Evolutionary conservation across 2,888 invertebrate species (phyloP).

Genomic region (Drosophila emarginata): DNA sequence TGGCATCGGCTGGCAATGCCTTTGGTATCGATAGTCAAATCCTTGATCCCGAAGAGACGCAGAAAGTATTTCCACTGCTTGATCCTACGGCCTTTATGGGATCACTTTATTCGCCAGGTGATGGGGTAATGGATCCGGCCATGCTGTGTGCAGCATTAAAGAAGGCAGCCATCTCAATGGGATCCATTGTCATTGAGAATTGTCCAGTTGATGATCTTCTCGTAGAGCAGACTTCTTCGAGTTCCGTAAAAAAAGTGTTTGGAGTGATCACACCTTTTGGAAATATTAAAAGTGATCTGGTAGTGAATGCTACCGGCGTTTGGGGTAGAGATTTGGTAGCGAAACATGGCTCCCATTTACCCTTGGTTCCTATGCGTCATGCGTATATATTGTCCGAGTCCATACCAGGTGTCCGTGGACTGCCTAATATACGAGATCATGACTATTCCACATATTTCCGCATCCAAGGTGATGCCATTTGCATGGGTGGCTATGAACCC

Average conservation of each 20-base stretch:
- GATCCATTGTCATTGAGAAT: constrained; percentile 89
- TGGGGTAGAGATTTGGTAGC: constrained; percentile 89
- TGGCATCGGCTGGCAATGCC: constrained; percentile 90
- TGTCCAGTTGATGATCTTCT: constrained; percentile 89
- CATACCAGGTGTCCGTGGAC: constrained; percentile 88
- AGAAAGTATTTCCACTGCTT: constrained; percentile 89
- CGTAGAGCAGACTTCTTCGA: constrained; percentile 84
- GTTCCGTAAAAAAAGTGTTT: constrained; percentile 84
- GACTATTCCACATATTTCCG: constrained; percentile 92
- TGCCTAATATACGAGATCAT: constrained; percentile 94
- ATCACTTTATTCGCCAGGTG: constrained; percentile 90
- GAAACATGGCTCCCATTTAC: constrained; percentile 85
- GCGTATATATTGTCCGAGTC: constrained; percentile 93
- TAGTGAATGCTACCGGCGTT: constrained; percentile 89
- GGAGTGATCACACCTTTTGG: constrained; percentile 90
- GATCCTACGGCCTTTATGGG: constrained; percentile 89
- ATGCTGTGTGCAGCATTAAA: constrained; percentile 90
- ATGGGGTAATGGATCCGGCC: constrained; percentile 93
- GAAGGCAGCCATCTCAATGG: constrained; percentile 87
- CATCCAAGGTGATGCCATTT: constrained; percentile 91
- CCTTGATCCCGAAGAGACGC: constrained; percentile 88
- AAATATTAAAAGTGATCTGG: constrained; percentile 88
- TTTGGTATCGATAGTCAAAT: constrained; percentile 90
- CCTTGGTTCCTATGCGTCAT: constrained; percentile 92
- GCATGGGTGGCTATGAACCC: constrained; percentile 93